Base-by-base conservation (phyloP, 2,113 vertebrate species). In the Arvicanthis niloticus region DNA sequence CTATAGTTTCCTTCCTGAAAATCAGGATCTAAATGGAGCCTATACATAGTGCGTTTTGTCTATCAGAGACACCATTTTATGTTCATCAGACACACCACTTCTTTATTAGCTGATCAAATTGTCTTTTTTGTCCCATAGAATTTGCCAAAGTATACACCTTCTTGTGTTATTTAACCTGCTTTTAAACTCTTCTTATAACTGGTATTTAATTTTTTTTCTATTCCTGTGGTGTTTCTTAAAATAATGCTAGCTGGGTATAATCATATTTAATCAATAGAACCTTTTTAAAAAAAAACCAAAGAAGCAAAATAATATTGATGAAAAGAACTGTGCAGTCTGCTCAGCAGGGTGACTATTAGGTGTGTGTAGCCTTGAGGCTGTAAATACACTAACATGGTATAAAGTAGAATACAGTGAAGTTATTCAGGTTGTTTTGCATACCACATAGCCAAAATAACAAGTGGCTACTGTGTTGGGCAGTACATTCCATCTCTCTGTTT, bases 251-350 rank as follows among this genome's bases (percentile, higher is more conserved):
- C n/a, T 34, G 10, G 60, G 40, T 87, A 67, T 89, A 73, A 92
- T 81, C 67, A 85, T 73, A 48, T 53, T 81, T 95, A 62, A 76
- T 96, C 37, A 93, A 16, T 76, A 73, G 7, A 45, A n/a, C 78
- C 75, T 93, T 95, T 92, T 73, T 6, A 29, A 29, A 65, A 40
- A 17, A 65, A 94, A 82, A 72, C 48, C 56, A 92, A 45, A 68
- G 76, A 93, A 62, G 56, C 48, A 96, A 62, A 94, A 45, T 95
- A 91, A 77, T 86, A 68, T 91, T 95, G 56, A 22, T 53, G 13
- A 17, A 68, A 94, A 93, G 60, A 37, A 29, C 85, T 73, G 7
- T 75, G n/a, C 75, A 22, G 11, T 65, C 26, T 85, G 42, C 40
- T 51, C 58, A 58, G 2, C 29, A 12, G 80, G 65, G 51, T 88